Conservation (phyloP, 2,888 invertebrate species). For the Yponomeuta malinellus region DNA sequence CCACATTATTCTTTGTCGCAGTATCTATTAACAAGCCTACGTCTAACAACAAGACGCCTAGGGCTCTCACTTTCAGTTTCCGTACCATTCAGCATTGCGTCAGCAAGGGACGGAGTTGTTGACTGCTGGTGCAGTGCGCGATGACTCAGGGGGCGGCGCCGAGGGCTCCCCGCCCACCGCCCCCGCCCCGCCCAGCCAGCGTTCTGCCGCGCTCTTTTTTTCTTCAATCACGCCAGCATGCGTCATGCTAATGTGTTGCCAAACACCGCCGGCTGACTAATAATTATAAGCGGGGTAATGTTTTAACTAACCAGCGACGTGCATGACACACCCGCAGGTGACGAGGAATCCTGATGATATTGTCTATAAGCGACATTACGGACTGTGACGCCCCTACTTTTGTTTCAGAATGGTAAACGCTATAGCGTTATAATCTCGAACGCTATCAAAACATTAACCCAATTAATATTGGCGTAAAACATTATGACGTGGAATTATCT, state of each 20-base stretch:
- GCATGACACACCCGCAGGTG: background rate
- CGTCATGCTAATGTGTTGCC: constrained; percentile 65
- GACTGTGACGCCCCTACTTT: too few species aligned
- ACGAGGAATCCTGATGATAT: background rate
- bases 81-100: background rate
- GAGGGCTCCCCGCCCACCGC: constrained; percentile 68
- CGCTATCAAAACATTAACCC: too few species aligned
- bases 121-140: background rate
- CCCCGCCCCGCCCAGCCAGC: constrained; percentile 63
- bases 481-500: too few species aligned
- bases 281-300: background rate
- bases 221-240: constrained; percentile 48
- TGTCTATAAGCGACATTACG: too few species aligned
- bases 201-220: constrained; percentile 67
- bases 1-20: too few species aligned
- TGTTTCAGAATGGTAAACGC: too few species aligned
- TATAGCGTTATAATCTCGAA: too few species aligned
- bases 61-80: background rate
- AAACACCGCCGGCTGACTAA: constrained; percentile 36
- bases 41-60: background rate
- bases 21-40: background rate
- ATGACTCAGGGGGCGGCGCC: constrained; percentile 65
- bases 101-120: constrained; percentile 1
- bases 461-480: too few species aligned
- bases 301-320: background rate